Evolutionary conservation across 2,113 vertebrate genomes (phyloP).

Genomic region (Sebastes schlegelii): DNA sequence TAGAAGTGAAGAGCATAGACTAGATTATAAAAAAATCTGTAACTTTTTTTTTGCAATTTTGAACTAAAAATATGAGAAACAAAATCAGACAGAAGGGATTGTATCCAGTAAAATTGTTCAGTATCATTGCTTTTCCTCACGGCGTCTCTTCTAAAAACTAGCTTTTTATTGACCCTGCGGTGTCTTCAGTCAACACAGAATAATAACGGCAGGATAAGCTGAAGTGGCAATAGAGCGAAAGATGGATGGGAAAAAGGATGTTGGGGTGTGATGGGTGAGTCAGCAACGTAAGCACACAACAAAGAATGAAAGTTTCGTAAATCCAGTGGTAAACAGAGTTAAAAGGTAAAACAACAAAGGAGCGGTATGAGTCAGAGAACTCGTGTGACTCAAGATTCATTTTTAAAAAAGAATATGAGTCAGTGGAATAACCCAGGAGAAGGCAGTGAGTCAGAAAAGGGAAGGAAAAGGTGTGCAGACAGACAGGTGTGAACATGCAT

Average conservation of each 20-base stretch:
- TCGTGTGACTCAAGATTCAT: background rate
- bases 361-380: slow-evolving; percentile 30
- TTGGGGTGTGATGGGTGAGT: background rate
- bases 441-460: slow-evolving; percentile 35
- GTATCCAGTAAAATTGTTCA: background rate
- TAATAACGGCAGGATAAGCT: slow-evolving; percentile 32
- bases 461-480: slow-evolving; percentile 29
- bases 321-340: background rate
- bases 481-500: slow-evolving; percentile 34
- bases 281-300: background rate
- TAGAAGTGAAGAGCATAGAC: background rate
- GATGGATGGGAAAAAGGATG: background rate
- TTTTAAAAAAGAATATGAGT: slow-evolving; percentile 27
- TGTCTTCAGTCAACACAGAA: slow-evolving; percentile 7
- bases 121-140: background rate
- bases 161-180: slow-evolving; percentile 10
- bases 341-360: slow-evolving; percentile 13
- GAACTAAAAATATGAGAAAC: background rate
- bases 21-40: background rate
- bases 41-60: background rate
- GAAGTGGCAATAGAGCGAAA: background rate
- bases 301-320: background rate
- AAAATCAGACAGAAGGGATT: background rate
- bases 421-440: slow-evolving; percentile 21
- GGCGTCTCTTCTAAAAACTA: background rate